Evolutionary conservation across 2,888 invertebrate species (phyloP), one percentile per base, ranked within the genome.

Genomic region (Sympetrum striolatum): DNA sequence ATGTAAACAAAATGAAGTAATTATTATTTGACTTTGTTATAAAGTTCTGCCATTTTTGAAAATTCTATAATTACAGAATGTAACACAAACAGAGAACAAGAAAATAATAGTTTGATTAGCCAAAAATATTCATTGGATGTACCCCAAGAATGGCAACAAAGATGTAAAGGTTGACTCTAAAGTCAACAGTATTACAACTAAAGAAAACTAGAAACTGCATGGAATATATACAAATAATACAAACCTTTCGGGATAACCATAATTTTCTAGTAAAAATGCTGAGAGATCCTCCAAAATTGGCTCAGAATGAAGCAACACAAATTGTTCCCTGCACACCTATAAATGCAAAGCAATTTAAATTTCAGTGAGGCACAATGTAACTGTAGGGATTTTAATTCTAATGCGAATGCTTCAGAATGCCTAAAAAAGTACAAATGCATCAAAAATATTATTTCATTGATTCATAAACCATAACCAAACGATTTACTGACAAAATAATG

Each of bases 261-360:
- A 98, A 93, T 95, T 96, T 39, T 96, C 93, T 1, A 95, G 93
- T 90, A 99, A 95, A 93, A 96, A 97, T 35, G 96, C 92, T 0
- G 98, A 98, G 90, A 99, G 94, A 93, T 98, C 95, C 93, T 98
- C 96, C 90, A 99, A 95, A 92, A 99, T 98, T 0, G 98, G 98
- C 93, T 98, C 96, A 48, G 97, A 97, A 94, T 99, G 99, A 15
- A 99, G 95, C 0, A 97, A 96, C n/a, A 99, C 98, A 94, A 99
- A 99, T 94, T 99, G 98, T 93, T 99, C 97, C n/a, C 99, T 96
- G 93, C 99, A 99, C 91, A 99, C 97, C 97, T 98, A 94, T 35
- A 94, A 94, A 91, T 92, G 92, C 91, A 92, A 90, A 90, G 18
- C 22, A 10, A 44, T 39, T 1, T 10, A 44, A 44, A 44, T 2